These are phyloP conservation scores for Athalia rosae DNA, from an alignment of 2,888 invertebrate species.

Conservation along the genomic window DNA sequence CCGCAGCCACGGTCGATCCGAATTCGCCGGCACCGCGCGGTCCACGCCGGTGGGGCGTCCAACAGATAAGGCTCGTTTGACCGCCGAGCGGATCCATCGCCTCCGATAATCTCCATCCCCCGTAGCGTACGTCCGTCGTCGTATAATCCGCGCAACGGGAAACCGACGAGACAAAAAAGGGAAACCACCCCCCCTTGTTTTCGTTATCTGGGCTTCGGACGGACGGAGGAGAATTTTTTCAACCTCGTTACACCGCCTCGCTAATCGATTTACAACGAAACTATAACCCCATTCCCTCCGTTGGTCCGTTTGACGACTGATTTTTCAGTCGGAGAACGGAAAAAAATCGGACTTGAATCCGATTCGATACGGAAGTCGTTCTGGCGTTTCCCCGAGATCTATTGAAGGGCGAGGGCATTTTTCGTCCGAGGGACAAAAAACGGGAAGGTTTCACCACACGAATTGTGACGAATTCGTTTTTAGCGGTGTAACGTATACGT, in stretches of 20 bases:
- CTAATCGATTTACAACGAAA: no score
- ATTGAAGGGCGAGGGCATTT: not conserved
- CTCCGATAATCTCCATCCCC: slow-evolving; percentile 40
- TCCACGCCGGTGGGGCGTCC: not conserved
- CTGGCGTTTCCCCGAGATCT: not conserved
- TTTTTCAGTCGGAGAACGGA: no score
- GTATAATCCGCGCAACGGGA: not conserved
- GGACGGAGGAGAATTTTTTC: no score
- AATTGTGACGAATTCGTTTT: slow-evolving; percentile 7
- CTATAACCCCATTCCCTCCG: no score
- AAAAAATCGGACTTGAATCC: no score
- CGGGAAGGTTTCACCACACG: not conserved
- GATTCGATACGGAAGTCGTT: no score
- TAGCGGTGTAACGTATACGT: not conserved
- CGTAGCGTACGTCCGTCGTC: not conserved
- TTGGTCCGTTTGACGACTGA: no score
- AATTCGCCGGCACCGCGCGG: slow-evolving; percentile 7
- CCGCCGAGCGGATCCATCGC: slow-evolving; percentile 34
- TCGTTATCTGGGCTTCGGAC: not conserved
- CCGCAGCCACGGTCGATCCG: not conserved
- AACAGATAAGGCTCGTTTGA: slow-evolving; percentile 40
- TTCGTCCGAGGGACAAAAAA: not conserved
- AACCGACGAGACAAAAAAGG: not conserved
- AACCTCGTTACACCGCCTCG: no score
- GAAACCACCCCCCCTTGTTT: not conserved